A percentile compares a stretch with the other conserved stretches of the same genome.
Evolutionary conservation across 2,797 vertebrate species (phyloP).

Genomic region (Trachops cirrhosus): DNA sequence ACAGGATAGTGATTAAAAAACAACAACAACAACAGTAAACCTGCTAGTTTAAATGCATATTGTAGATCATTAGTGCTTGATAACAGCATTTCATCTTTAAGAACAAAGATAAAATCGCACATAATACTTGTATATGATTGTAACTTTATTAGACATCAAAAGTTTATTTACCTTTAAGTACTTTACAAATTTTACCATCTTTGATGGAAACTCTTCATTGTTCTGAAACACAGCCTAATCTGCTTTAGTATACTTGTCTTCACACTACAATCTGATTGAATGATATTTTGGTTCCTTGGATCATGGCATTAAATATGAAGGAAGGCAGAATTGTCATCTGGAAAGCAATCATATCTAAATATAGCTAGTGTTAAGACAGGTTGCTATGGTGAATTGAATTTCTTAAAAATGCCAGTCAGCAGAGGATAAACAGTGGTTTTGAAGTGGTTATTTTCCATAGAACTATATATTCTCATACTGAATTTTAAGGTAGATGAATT

Average conservation of each 20-base stretch:
- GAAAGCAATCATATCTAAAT: conserved; percentile 67
- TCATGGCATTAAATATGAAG: conserved; percentile 69
- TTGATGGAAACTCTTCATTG: not conserved
- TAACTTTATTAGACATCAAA: conserved; percentile 32
- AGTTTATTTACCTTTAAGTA: conserved; percentile 24
- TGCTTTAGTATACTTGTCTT: conserved; percentile 47
- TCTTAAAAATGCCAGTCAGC: conserved; percentile 69
- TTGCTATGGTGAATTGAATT: conserved; percentile 72
- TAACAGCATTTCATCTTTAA: conserved; percentile 14
- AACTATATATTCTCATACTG: conserved; percentile 15
- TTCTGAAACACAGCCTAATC: conserved; percentile 33
- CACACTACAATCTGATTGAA: conserved; percentile 48
- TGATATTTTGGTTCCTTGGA: conserved; percentile 67
- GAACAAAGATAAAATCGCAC: conserved; percentile 1
- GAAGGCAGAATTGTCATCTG: conserved; percentile 53
- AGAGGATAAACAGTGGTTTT: conserved; percentile 59
- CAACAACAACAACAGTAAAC: not conserved
- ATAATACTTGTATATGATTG: not conserved
- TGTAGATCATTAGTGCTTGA: conserved; percentile 26
- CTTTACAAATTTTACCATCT: conserved; percentile 20
- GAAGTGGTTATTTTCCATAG: conserved; percentile 46
- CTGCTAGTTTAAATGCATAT: conserved; percentile 7
- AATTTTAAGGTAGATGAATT: conserved; percentile 36
- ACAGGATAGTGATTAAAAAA: not conserved
- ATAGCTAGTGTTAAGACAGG: conserved; percentile 70